These are phyloP conservation scores for Ptychobarbus kaznakovi DNA, from an alignment of 2,797 vertebrate species.

Conservation along the genomic window DNA sequence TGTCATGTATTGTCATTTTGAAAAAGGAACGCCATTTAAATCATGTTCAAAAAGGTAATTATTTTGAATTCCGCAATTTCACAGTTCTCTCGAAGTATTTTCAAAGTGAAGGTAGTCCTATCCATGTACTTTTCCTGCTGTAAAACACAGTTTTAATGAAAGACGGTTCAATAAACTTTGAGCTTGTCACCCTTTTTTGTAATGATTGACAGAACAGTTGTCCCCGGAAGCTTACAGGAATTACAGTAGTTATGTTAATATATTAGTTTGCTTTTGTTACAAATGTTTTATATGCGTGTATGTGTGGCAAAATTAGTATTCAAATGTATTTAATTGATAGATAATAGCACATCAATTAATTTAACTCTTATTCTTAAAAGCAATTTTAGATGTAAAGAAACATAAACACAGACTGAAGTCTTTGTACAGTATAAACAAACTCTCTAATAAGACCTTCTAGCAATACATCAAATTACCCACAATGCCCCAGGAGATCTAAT, in stretches of 20 bases:
- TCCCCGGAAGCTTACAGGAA: not conserved
- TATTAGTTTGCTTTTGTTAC: not conserved
- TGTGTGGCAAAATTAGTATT: not conserved
- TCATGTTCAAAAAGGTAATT: slow-evolving; percentile 36
- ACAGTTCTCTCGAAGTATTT: slow-evolving; percentile 1
- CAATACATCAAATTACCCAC: slow-evolving; percentile 20
- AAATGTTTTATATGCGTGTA: not conserved
- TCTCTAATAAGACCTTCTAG: slow-evolving; percentile 15
- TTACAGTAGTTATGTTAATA: not conserved
- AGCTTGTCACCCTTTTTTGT: not conserved
- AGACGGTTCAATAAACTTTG: not conserved
- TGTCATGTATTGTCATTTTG: slow-evolving; percentile 21
- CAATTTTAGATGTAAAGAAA: not conserved
- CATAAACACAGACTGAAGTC: not conserved
- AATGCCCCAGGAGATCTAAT: slow-evolving; percentile 3
- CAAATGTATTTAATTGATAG: not conserved
- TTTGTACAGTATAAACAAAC: slow-evolving; percentile 20
- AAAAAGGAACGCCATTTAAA: not conserved
- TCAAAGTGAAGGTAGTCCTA: slow-evolving; percentile 20
- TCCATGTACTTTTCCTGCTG: not conserved
- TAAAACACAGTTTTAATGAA: not conserved
- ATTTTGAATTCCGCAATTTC: slow-evolving; percentile 20
- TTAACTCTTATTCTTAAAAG: not conserved
- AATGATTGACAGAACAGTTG: not conserved
- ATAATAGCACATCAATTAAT: not conserved